Evolutionary conservation across 2,888 invertebrate genomes (phyloP), one percentile per base, ranked within the genome.

Genomic region (Cryptus viduatorius): DNA sequence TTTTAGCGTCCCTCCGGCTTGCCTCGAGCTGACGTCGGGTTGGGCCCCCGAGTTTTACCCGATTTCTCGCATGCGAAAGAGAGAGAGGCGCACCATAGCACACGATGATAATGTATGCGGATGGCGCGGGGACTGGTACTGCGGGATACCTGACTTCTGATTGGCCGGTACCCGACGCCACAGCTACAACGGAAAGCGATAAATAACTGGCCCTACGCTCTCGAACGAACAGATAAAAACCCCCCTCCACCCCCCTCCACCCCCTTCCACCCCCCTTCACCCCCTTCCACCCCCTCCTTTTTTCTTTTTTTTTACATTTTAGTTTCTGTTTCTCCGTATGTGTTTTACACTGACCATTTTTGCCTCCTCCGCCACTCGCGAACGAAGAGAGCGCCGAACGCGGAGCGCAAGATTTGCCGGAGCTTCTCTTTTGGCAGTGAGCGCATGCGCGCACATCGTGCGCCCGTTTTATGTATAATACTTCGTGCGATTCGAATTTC

Each of bases 161-260:
- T 93, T 93, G 93, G 93, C 91, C 91, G 88, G 90, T 89, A 89
- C 90, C 90, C 92, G 90, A 92, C 90, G 92, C 92, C 93, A 91
- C 88, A 90, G 93, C 90, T 93, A 93, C 93, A 93, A 93, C 93
- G 92, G 92, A 93, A 93, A 93, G 93, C 92, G 92, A 93, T 93
- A 93, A 93, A 93, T 93, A 93, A 92, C 84, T 85, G 87, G 84
- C 79, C 84, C 85, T 82, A 37, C 76, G 82, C 82, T 76, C 76
- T 79, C 65, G 79, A 75, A 73, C 90, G 90, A 92, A 91, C 93
- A 92, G 93, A 93, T 93, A 93, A 92, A 93, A 93, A 92, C 92
- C 19, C 56, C 56, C 56, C 24, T 19, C 19, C 56, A 16, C 24
- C 24, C 10, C 56, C 19, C 8, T 4, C 92, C 91, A 90, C 91